Evolutionary conservation across 2,113 vertebrate genomes (phyloP), one percentile per base, ranked within the genome.

Genomic region (Gorsachius goisagi): DNA sequence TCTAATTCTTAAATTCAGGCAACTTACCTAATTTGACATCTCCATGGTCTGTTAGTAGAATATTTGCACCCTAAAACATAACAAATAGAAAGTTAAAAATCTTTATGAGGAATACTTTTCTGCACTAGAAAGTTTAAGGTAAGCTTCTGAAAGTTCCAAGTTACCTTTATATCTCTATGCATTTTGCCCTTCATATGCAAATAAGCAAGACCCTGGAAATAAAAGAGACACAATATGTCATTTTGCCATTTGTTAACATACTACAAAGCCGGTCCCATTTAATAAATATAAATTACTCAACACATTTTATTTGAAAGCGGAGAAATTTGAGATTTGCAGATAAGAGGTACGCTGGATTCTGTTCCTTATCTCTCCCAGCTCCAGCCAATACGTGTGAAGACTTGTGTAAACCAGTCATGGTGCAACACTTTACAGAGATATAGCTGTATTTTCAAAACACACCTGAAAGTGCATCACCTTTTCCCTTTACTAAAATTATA

Each of bases 121-220:
- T 73, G 68, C 59, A 45, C 3, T 14, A 63, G n/a, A 15, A 71
- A 39, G 39, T 69, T 59, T 35, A 49, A 68, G 68, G 7, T 47
- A 9, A 85, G 53, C 45, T n/a, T 89, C 79, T 71, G 66, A 27
- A 30, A 91, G 75, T 53, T 88, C 79, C 81, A 91, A 69, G 37
- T 95, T 99, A 99, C 99, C 99, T 99, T 99, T 88, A 99, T 99
- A 96, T 99, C 99, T 94, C 99, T 98, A 95, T 99, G 99, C 99
- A 99, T 99, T 98, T 99, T 99, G 72, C 98, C 99, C 97, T 99
- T 99, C 95, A 79, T 98, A 97, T 99, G 99, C 92, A 99, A 98
- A 98, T 99, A 99, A 50, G 98, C 98, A 96, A 99, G 98, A 96
- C 99, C 99, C 99, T 99, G 95, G 44, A 96, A 95, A 97, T 7